A percentile compares a stretch with the other conserved stretches of the same genome.
Evolutionary conservation across 2,888 invertebrate genomes (phyloP).

Genomic region (Catonia carolina): DNA sequence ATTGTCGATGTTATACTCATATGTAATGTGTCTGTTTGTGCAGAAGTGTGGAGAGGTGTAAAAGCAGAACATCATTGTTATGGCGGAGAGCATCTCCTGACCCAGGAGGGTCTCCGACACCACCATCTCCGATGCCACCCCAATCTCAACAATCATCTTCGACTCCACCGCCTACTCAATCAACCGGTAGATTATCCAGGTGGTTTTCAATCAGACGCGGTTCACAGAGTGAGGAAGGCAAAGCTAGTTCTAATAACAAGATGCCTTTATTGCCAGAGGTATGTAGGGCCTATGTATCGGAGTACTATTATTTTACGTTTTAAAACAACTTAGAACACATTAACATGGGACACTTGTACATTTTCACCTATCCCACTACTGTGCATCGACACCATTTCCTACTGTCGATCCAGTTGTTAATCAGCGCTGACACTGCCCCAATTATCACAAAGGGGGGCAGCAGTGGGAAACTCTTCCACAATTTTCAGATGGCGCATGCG

Average conservation of each 20-base stretch:
- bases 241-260: conserved; percentile 48
- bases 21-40: no score
- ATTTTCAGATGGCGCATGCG: no score
- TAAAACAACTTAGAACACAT: background rate
- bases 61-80: conserved; percentile 13
- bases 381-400: no score
- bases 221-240: conserved; percentile 49
- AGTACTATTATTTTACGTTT: background rate
- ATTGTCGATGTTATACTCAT: no score
- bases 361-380: background rate
- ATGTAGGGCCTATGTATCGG: conserved; percentile 27
- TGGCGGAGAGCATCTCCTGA: conserved; percentile 30
- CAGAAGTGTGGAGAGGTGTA: background rate
- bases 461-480: no score
- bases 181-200: conserved; percentile 63
- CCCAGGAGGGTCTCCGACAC: conserved; percentile 24
- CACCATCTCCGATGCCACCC: conserved; percentile 31
- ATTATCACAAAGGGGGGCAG: no score
- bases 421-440: no score
- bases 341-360: background rate
- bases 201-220: conserved; percentile 86
- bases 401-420: no score
- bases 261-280: conserved; percentile 82
- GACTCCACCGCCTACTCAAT: conserved; percentile 40
- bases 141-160: conserved; percentile 28